phyloP scores from a whole-genome alignment of 30 jellyfish, hydroid and myxozoan genomes.

The Aurelia sp. region DNA sequence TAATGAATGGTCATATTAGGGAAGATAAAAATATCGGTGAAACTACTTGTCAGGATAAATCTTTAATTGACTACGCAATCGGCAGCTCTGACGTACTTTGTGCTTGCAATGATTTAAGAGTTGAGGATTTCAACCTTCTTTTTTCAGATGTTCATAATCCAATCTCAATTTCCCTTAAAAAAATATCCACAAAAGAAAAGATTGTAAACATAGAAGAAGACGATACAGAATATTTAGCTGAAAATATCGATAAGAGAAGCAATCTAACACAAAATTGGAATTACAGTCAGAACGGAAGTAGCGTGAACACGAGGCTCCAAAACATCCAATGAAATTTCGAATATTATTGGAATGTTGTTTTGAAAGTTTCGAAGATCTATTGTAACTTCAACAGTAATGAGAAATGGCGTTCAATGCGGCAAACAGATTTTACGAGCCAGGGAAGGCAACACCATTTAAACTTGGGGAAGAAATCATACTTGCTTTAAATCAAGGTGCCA shows the following conservation, averaged over 20 bases:
- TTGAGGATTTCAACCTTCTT: slow-evolving; percentile 12
- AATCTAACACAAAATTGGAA: not conserved
- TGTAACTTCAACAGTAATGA: too few species aligned
- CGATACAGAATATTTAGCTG: not conserved
- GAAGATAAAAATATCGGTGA: not conserved
- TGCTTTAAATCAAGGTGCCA: too few species aligned
- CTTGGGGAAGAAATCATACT: too few species aligned
- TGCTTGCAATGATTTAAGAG: slow-evolving; percentile 3
- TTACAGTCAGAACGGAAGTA: too few species aligned
- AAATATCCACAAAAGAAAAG: not conserved
- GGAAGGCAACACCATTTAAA: too few species aligned
- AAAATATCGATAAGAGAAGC: not conserved
- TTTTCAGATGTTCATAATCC: not conserved
- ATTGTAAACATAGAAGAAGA: not conserved
- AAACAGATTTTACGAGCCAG: too few species aligned
- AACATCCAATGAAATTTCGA: too few species aligned
- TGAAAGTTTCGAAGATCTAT: too few species aligned
- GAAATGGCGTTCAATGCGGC: too few species aligned
- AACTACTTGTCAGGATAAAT: slow-evolving; percentile 25
- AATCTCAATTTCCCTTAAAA: not conserved
- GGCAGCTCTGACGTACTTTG: slow-evolving; percentile 32
- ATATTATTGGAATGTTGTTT: too few species aligned
- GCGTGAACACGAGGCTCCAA: too few species aligned
- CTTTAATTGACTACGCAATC: slow-evolving; percentile 32
- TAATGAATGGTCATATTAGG: slow-evolving; percentile 28